Evolutionary conservation across 2,888 invertebrate species (phyloP).

Genomic region (Caenorhabditis panamensis): DNA sequence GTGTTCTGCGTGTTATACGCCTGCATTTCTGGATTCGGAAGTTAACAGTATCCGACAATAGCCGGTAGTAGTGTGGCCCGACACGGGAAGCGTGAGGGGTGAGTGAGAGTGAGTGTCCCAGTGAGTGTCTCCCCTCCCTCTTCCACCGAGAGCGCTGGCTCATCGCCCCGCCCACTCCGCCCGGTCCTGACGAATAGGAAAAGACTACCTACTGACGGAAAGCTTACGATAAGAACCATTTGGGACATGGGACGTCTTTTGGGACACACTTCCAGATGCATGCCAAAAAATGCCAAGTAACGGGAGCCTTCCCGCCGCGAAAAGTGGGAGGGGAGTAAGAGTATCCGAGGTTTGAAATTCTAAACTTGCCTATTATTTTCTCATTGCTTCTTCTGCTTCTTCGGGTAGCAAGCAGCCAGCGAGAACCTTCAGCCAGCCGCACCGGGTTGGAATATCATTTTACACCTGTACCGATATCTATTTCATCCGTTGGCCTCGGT

Average conservation of each 20-base stretch:
- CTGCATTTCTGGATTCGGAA: constrained; percentile 31
- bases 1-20: constrained; percentile 42
- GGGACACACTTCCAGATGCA: constrained; percentile 3
- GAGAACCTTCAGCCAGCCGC: constrained; percentile 40
- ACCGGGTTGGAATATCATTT: constrained; percentile 50
- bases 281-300: constrained; percentile 18
- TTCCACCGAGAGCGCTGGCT: constrained; percentile 15
- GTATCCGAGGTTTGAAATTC: constrained; percentile 59
- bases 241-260: constrained; percentile 11
- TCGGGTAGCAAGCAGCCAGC: constrained; percentile 17
- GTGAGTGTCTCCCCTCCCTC: constrained; percentile 28
- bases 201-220: constrained; percentile 10
- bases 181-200: constrained; percentile 33
- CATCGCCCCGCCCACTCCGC: constrained; percentile 28
- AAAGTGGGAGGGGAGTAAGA: constrained; percentile 47
- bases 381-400: constrained; percentile 51
- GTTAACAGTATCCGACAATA: constrained; percentile 11
- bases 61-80: constrained; percentile 32
- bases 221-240: constrained; percentile 23
- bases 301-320: constrained; percentile 29
- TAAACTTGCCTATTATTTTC: constrained; percentile 61
- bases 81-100: constrained; percentile 33
- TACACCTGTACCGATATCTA: constrained; percentile 61
- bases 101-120: constrained; percentile 42
- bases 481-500: constrained; percentile 28